Evolutionary conservation across 2,113 vertebrate species (phyloP).

Genomic region (Noctilio leporinus): DNA sequence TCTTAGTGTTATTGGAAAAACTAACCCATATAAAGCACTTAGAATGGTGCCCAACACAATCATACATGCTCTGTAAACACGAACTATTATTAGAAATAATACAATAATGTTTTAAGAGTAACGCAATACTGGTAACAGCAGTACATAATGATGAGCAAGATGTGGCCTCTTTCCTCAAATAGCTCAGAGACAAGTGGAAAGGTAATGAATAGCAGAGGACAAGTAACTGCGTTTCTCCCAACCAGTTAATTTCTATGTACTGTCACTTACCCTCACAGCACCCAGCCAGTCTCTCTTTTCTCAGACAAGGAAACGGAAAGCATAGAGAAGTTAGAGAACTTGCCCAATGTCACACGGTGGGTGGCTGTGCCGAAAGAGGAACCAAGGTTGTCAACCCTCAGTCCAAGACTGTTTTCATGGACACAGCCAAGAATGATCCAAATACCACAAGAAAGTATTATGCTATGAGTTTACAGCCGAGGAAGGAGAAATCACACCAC

Average conservation of each 20-base stretch:
- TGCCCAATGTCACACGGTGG: rapidly evolving
- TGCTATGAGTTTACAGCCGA: background rate
- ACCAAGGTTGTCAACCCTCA: background rate
- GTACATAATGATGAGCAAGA: background rate
- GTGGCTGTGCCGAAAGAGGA: background rate
- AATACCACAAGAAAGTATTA: rapidly evolving
- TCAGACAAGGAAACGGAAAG: background rate
- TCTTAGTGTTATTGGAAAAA: background rate
- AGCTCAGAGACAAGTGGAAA: background rate
- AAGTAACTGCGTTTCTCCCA: background rate
- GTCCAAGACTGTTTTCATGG: background rate
- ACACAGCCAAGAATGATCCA: background rate
- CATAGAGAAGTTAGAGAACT: too few species aligned
- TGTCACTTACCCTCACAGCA: background rate
- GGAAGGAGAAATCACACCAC: background rate
- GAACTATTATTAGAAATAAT: background rate
- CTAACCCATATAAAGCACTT: background rate
- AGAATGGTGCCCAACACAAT: background rate
- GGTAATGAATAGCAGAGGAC: background rate
- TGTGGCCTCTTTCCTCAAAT: background rate
- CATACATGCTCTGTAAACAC: background rate
- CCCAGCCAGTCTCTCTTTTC: background rate
- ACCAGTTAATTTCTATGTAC: background rate
- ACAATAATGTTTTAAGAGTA: background rate
- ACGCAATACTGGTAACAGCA: background rate